Percentiles rank a stretch among this genome's conserved stretches.
Evolutionary conservation across 1,140 invertebrate genomes (phyloP).

Genomic region (Pomacea maculata): DNA sequence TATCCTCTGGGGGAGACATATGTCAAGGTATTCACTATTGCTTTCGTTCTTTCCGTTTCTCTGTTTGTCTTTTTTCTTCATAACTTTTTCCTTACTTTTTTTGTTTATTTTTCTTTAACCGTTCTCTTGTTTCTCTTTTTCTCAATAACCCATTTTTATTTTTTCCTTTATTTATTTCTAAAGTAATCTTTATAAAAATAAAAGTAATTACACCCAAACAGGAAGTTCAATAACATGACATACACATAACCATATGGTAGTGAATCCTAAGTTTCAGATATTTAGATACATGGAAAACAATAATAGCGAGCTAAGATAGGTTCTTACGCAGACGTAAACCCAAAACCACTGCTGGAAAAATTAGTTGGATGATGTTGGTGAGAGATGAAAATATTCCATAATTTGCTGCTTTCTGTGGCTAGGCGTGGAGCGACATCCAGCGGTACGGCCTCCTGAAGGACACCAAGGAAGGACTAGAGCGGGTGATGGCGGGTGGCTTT

Average conservation of each 20-base stretch:
- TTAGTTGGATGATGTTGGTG: not conserved
- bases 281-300: too few relatives aligned
- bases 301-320: too few relatives aligned
- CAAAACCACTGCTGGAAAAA: not conserved
- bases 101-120: too few relatives aligned
- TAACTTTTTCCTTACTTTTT: too few relatives aligned
- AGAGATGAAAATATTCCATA: not conserved
- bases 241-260: too few relatives aligned
- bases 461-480: conserved; percentile 37
- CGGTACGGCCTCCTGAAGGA: conserved; percentile 34
- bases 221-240: too few relatives aligned
- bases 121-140: too few relatives aligned
- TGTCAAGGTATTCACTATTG: conserved; percentile 62
- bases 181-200: too few relatives aligned
- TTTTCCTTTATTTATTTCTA: too few relatives aligned
- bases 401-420: not conserved
- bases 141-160: too few relatives aligned
- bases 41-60: not conserved
- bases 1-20: conserved; percentile 92
- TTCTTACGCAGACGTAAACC: not conserved
- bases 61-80: not conserved
- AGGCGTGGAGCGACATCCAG: conserved; percentile 57
- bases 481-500: conserved; percentile 46
- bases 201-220: too few relatives aligned
- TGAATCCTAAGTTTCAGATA: too few relatives aligned